Base-by-base conservation (phyloP, 2,797 vertebrate genomes). In the Yasuhikotakia modesta region DNA sequence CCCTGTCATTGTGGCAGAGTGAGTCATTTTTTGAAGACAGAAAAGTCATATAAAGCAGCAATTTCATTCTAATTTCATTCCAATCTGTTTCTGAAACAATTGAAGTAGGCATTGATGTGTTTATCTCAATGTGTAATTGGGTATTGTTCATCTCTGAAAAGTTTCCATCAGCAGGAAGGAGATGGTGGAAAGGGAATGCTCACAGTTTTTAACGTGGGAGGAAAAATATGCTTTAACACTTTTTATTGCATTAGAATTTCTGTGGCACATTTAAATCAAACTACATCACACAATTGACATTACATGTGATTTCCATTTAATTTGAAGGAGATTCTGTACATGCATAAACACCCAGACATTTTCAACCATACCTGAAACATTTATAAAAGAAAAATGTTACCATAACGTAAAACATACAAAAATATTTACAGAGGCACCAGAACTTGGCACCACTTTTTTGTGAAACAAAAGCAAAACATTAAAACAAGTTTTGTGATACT, bases 61-160 rank as follows among this genome's bases (percentile, higher is more conserved):
- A 89, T 91, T 91, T 91, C 79, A 89, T 91, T 91, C 87, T 83
- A 88, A 90, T 92, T 93, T 86, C 70, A 76, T 82, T 85, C 77
- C 88, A 87, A 91, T 93, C 90, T 87, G 87, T 88, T 90, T 91
- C 81, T 86, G 84, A 88, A 88, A 91, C 89, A 92, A 90, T 88
- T 84, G 82, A 85, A 85, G 85, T 75, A 79, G 81, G 86, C 84
- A 86, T 89, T 91, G 89, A 91, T 86, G 88, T 84, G 84, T 88
- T 91, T 91, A 90, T 90, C 87, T 89, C 77, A 81, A 82, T 89
- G 73, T 84, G 60, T 86, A 87, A 89, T 83, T 87, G 87, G 80
- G 79, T 76, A 84, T 87, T 85, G 86, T 87, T 86, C 77, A 32
- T 64, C 52, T 61, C 46, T 84, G 85, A 87, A 86, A 84, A 84